Base-by-base conservation (phyloP, 2,113 vertebrate species). In the Colinus virginianus region DNA sequence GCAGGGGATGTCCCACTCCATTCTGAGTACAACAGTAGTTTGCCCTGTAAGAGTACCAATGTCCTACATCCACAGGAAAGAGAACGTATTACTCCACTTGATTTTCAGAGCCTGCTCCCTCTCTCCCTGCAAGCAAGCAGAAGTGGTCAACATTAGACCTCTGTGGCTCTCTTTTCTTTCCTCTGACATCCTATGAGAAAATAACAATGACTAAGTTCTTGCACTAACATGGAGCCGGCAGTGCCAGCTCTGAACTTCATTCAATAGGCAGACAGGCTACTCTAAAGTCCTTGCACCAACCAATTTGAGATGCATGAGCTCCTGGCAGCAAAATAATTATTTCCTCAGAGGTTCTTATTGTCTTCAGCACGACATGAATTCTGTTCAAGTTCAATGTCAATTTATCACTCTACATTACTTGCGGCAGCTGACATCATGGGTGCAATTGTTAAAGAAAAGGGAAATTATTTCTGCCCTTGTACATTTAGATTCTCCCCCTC, bases 281-380 rank as follows among this genome's bases (percentile, higher is more conserved):
- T 94, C 71, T 83, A 46, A 95, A 95, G 83, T 79, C 42, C 48
- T 76, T 2, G 1, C 48, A 96, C 87, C 83, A 87, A 90, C 82
- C 93, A 94, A 97, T 97, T 97, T 96, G 96, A 94, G 94, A 97
- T 93, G 93, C 96, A 96, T 95, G 94, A 96, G 88, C 93, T 96
- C 92, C 94, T 97, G 96, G 94, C 96, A 96, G 90, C 89, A 96
- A 97, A 96, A 96, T 97, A 97, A 97, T 97, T 97, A 96, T 96
- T 97, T 93, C 76, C 89, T 86, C 78, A 84, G 90, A 97, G 82
- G 92, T 88, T 90, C 87, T 58, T 78, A 83, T 96, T 96, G 93
- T 84, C 88, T 90, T 90, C 67, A 79, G 49, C 74, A 66, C 62
- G 1, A 93, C 90, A 78, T 71, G 90, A 96, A 94, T 94, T 96